Percentiles rank a stretch among this genome's conserved stretches.
These are phyloP conservation scores for Chondrilla cf. caribensis DNA, from an alignment of 37 sponge, comb jelly and placozoan genomes.

Conservation along the genomic window DNA sequence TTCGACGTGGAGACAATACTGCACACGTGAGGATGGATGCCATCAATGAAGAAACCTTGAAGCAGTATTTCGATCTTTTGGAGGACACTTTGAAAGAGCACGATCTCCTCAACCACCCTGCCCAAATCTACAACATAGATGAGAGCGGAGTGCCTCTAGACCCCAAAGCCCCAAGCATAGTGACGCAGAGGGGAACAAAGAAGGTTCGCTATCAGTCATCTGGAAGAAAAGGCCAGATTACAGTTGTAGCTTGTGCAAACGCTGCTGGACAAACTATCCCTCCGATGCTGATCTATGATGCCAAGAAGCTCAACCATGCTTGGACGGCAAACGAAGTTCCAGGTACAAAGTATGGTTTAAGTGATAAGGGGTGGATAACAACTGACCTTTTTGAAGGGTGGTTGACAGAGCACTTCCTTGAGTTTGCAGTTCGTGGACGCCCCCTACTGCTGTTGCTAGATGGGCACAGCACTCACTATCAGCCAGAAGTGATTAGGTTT, in stretches of 20 bases:
- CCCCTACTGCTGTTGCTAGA: slow-evolving; percentile 56
- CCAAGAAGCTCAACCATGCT: slow-evolving; percentile 28
- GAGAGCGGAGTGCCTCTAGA: slow-evolving; percentile 5
- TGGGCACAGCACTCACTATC: slow-evolving; percentile 57
- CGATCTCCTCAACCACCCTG: slow-evolving; percentile 32
- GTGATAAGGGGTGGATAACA: slow-evolving; percentile 58
- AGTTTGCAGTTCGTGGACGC: slow-evolving; percentile 38
- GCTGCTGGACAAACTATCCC: slow-evolving; percentile 52
- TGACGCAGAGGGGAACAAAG: slow-evolving; percentile 18
- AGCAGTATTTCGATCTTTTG: slow-evolving; percentile 13
- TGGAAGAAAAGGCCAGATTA: slow-evolving; percentile 42
- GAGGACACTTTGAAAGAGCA: slow-evolving; percentile 17
- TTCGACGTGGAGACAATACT: slow-evolving; percentile 36
- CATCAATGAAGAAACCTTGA: slow-evolving; percentile 30
- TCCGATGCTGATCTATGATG: slow-evolving; percentile 39
- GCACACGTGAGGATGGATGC: slow-evolving; percentile 47
- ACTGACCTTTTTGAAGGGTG: slow-evolving; percentile 50
- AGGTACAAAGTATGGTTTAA: slow-evolving; percentile 49
- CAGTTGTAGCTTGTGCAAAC: slow-evolving; percentile 46
- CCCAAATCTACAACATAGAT: slow-evolving; percentile 50
- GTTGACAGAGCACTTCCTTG: slow-evolving; percentile 41
- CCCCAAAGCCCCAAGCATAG: neutral
- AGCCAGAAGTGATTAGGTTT: slow-evolving; percentile 22
- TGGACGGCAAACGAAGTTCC: slow-evolving; percentile 44
- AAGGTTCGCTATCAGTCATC: slow-evolving; percentile 20